A percentile compares a stretch with the other conserved stretches of the same genome.
Evolutionary conservation across 2,888 invertebrate genomes (phyloP).

Genomic region (Hyalella azteca): DNA sequence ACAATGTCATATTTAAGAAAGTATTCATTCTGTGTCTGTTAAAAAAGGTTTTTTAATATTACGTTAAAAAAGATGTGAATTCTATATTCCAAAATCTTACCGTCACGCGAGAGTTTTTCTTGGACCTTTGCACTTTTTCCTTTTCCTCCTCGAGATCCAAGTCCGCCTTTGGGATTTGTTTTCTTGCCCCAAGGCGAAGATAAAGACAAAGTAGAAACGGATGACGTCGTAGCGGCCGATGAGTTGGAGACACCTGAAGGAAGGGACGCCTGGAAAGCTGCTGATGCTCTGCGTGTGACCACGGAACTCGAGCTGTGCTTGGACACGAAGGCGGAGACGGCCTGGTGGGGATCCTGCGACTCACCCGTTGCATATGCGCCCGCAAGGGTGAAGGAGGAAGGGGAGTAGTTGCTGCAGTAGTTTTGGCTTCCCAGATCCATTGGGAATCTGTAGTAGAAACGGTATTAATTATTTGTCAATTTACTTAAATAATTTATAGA

Average conservation of each 20-base stretch:
- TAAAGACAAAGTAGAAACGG: not conserved
- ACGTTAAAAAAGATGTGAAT: not conserved
- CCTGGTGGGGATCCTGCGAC: not conserved
- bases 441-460: not conserved
- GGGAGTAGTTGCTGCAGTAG: conserved; percentile 35
- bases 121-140: conserved; percentile 49
- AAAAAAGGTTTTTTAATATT: not conserved
- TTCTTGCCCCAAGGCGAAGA: not conserved
- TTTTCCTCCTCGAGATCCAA: conserved; percentile 47
- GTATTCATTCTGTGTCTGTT: too few relatives aligned
- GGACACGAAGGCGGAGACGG: not conserved
- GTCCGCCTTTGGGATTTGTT: conserved; percentile 24
- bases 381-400: not conserved
- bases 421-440: not conserved
- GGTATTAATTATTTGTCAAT: too few relatives aligned
- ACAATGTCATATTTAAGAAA: too few relatives aligned
- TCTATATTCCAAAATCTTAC: conserved; percentile 8
- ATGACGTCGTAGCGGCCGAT: not conserved
- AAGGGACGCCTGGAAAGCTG: not conserved
- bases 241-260: not conserved
- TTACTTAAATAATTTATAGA: too few relatives aligned
- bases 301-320: not conserved
- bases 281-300: not conserved
- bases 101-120: conserved; percentile 56
- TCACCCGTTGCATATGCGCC: conserved; percentile 29